Evolutionary conservation across 2,888 invertebrate species (phyloP).

Genomic region (Drosophila recens): DNA sequence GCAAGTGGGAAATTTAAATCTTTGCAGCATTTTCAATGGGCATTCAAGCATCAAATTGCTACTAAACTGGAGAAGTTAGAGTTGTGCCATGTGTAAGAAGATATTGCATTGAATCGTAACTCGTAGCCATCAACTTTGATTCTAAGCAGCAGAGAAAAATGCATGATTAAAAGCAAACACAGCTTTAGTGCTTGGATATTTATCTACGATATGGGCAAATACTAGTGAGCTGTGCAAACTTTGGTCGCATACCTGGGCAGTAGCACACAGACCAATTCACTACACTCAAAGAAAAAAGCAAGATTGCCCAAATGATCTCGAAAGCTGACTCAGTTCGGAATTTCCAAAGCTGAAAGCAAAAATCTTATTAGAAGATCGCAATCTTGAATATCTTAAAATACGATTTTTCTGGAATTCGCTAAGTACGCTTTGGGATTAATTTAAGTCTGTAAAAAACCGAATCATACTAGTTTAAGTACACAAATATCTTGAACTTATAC

Average conservation of each 20-base stretch:
- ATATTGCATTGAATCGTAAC: constrained; percentile 27
- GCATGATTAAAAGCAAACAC: constrained; percentile 74
- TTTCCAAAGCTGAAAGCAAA: too few species aligned
- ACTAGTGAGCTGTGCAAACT: constrained; percentile 52
- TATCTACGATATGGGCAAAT: constrained; percentile 68
- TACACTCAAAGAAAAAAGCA: too few species aligned
- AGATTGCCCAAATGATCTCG: too few species aligned
- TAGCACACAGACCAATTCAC: constrained; percentile 15
- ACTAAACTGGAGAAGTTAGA: constrained; percentile 31
- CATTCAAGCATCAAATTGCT: constrained; percentile 68
- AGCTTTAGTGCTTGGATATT: constrained; percentile 56
- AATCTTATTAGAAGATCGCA: too few species aligned
- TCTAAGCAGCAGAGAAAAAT: constrained; percentile 34
- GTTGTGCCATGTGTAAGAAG: constrained; percentile 50
- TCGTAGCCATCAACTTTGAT: constrained; percentile 43
- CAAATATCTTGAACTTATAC: too few species aligned
- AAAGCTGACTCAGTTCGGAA: too few species aligned
- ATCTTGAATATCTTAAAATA: too few species aligned
- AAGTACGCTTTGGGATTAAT: too few species aligned
- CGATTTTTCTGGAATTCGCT: too few species aligned
- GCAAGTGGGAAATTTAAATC: constrained; percentile 55
- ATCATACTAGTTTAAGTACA: too few species aligned
- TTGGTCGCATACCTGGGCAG: constrained; percentile 25
- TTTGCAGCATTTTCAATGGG: constrained; percentile 61
- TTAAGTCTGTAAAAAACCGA: too few species aligned